A percentile compares a stretch with the other conserved stretches of the same genome.
phyloP scores from a whole-genome alignment of 35 echinoderm and acorn worm genomes.

The Antedon bifida region DNA sequence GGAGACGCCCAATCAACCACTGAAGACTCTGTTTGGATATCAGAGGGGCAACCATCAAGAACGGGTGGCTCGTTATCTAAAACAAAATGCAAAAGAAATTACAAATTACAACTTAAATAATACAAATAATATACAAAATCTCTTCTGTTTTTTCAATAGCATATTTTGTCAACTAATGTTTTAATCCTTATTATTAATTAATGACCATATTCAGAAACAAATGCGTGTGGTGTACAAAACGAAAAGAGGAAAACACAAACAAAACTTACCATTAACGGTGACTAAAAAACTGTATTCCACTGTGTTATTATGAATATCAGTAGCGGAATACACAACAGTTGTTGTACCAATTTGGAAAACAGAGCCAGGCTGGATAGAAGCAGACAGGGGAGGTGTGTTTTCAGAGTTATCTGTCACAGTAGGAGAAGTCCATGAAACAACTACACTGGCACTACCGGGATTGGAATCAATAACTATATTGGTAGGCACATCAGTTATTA shows the following conservation, averaged over 20 bases:
- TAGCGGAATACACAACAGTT: not conserved
- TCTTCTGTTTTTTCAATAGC: no score
- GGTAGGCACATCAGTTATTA: not conserved
- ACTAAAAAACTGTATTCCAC: not conserved
- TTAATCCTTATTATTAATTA: no score
- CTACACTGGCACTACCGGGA: not conserved
- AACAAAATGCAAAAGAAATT: not conserved
- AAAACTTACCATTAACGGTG: no score
- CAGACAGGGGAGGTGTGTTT: not conserved
- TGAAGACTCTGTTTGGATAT: not conserved
- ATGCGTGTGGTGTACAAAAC: no score
- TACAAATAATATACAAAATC: no score
- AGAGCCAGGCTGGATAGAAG: not conserved
- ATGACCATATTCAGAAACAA: no score
- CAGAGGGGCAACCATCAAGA: not conserved
- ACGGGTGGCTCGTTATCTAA: not conserved
- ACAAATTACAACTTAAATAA: no score
- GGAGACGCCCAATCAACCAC: slow-evolving; percentile 19
- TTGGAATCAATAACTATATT: not conserved
- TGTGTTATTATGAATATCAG: not conserved
- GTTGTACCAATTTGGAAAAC: not conserved
- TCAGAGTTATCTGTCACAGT: not conserved
- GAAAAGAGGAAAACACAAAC: no score
- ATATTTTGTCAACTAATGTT: no score
- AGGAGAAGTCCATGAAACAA: not conserved